Percentiles rank a stretch among this genome's conserved stretches.
Conservation (phyloP, 2,888 invertebrate species). For the Mimas tiliae region DNA sequence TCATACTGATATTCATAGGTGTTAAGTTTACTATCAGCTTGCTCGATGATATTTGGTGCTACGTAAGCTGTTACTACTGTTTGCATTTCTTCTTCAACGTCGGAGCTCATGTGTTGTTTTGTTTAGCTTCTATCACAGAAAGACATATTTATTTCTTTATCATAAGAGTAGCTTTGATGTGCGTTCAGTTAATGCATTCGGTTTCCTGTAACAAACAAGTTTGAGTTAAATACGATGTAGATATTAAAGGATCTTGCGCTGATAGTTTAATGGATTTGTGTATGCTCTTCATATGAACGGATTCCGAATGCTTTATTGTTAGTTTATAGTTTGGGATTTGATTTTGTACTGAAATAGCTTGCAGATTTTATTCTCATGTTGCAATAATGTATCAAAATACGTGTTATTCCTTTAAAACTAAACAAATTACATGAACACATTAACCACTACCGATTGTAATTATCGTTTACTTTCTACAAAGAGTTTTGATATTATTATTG, state of each 20-base stretch:
- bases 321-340: background rate
- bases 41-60: slow-evolving; percentile 57
- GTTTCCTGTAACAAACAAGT: slow-evolving; percentile 45
- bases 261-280: background rate
- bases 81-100: slow-evolving; percentile 71
- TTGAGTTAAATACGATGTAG: slow-evolving; percentile 35
- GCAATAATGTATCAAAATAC: background rate
- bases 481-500: too few relatives aligned
- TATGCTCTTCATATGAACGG: background rate
- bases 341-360: background rate
- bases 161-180: slow-evolving; percentile 37
- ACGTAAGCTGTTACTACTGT: slow-evolving; percentile 68
- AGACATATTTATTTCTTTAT: slow-evolving; percentile 28
- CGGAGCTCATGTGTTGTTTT: slow-evolving; percentile 70
- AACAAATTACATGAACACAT: too few relatives aligned
- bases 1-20: slow-evolving; percentile 55
- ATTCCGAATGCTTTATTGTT: background rate
- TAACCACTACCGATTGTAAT: too few relatives aligned
- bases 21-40: slow-evolving; percentile 51
- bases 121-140: slow-evolving; percentile 26
- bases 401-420: background rate
- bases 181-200: slow-evolving; percentile 36
- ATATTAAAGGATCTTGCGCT: slow-evolving; percentile 30
- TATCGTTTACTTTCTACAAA: too few relatives aligned
- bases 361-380: background rate